Evolutionary conservation across 2,888 invertebrate genomes (phyloP).

Genomic region (Lasiommata megera): DNA sequence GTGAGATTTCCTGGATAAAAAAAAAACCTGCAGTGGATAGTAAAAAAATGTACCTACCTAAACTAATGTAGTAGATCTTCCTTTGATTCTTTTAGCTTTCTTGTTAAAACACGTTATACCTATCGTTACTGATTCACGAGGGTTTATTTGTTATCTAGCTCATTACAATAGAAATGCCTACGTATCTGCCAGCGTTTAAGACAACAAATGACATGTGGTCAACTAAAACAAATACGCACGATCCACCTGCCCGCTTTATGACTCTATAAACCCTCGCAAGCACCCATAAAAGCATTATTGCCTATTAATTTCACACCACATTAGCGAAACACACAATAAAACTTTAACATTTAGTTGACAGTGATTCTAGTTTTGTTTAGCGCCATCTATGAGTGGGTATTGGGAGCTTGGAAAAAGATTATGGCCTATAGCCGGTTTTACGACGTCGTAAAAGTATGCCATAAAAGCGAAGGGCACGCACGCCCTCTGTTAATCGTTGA

Average conservation of each 20-base stretch:
- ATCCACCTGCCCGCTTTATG: constrained; percentile 72
- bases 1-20: too few species aligned
- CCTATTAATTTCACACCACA: constrained; percentile 82
- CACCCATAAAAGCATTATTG: constrained; percentile 79
- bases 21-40: too few species aligned
- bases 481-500: constrained; percentile 81
- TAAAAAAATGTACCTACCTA: too few species aligned
- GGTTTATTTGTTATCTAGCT: too few species aligned
- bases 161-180: too few species aligned
- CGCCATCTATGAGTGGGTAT: constrained; percentile 64
- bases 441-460: constrained; percentile 78
- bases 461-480: constrained; percentile 79
- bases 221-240: constrained; percentile 68
- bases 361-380: constrained; percentile 70
- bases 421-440: constrained; percentile 75
- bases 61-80: too few species aligned
- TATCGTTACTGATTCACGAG: too few species aligned
- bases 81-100: too few species aligned
- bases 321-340: constrained; percentile 81
- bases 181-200: constrained; percentile 27
- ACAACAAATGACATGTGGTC: constrained; percentile 56
- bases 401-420: constrained; percentile 73
- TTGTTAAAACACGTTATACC: too few species aligned
- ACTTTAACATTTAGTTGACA: constrained; percentile 72
- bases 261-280: constrained; percentile 72